Conservation (phyloP, 2,888 invertebrate genomes). For the Drosophila setosimentum region DNA sequence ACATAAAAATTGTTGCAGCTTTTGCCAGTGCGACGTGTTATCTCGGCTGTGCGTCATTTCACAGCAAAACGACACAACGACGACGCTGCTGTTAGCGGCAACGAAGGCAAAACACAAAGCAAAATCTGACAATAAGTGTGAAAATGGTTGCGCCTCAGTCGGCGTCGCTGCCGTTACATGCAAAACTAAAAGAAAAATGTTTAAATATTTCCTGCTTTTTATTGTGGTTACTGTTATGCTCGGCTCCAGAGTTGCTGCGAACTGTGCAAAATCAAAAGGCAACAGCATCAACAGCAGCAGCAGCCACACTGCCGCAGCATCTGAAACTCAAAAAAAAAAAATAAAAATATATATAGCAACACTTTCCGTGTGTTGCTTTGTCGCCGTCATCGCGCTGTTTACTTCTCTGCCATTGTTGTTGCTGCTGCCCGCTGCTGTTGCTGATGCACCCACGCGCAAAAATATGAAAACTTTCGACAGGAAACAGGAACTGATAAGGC, state of each 20-base stretch:
- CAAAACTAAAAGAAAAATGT: slow-evolving; percentile 83
- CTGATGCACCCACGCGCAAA: slow-evolving; percentile 68
- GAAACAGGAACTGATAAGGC: slow-evolving; percentile 85
- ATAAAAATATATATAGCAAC: slow-evolving; percentile 65
- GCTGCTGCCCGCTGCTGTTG: slow-evolving; percentile 34
- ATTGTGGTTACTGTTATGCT: slow-evolving; percentile 66
- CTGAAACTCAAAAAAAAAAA: slow-evolving; percentile 8
- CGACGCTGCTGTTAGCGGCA: slow-evolving; percentile 28
- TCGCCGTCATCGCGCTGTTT: slow-evolving; percentile 61
- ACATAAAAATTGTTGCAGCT: slow-evolving; percentile 74
- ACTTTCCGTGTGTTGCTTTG: slow-evolving; percentile 77
- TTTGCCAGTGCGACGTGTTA: slow-evolving; percentile 72
- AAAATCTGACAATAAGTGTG: slow-evolving; percentile 82
- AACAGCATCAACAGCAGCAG: slow-evolving; percentile 4
- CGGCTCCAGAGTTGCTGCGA: slow-evolving; percentile 27
- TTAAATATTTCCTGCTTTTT: slow-evolving; percentile 84
- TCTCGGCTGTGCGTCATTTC: slow-evolving; percentile 83
- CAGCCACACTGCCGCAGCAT: slow-evolving; percentile 7
- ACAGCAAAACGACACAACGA: slow-evolving; percentile 51
- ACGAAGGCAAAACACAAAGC: slow-evolving; percentile 69
- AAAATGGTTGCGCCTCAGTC: slow-evolving; percentile 67
- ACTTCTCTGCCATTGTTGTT: slow-evolving; percentile 58
- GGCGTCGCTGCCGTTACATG: slow-evolving; percentile 52
- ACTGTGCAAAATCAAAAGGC: slow-evolving; percentile 40
- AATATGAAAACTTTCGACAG: slow-evolving; percentile 85